Evolutionary conservation across 2,113 vertebrate species (phyloP), one percentile per base, ranked within the genome.

Genomic region (Oreotrochilus melanogaster): DNA sequence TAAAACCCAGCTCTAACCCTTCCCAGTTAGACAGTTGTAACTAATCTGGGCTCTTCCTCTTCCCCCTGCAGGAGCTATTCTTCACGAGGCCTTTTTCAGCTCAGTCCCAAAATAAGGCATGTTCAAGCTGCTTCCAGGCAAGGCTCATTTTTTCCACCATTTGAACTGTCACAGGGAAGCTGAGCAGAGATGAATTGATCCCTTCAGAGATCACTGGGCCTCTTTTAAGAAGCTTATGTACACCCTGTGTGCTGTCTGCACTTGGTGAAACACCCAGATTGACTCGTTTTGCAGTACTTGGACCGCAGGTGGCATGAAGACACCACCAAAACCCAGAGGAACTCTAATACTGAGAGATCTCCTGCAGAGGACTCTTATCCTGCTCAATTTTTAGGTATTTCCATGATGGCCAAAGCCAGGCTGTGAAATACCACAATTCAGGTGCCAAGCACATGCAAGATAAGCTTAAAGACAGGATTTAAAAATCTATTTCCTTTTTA

Each of bases 251-350:
- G 31, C 76, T 86, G 42, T 70, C 76, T 74, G 56, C 61, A 35
- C 72, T 65, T 31, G 45, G 24, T 27, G n/a, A 54, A 89, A 75
- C 73, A 70, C 66, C 62, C 76, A 51, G 30, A 42, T 35, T 28
- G 67, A 78, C 75, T 95, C 61, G 21, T 66, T 70, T 39, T 60
- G 66, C 51, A 33, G 61, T 9, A 7, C 37, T 53, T 35, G 67
- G 27, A 37, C 28, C 0, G 0, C 0, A 0, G 76, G 60, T 10
- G 78, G 43, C 2, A 2, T 4, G 57, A 82, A 70, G 71, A 33
- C 62, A 71, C 66, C 39, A 4, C 35, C 7, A n/a, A 75, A 90
- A 65, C n/a, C 47, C 58, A 48, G 47, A 62, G 56, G 37, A 91
- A 23, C 15, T 61, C 75, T 21, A 51, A 53, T 13, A 9, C 23